A percentile compares a stretch with the other conserved stretches of the same genome.
These are phyloP conservation scores for Nannoperca australis DNA, from an alignment of 2,797 vertebrate species.

Conservation along the genomic window DNA sequence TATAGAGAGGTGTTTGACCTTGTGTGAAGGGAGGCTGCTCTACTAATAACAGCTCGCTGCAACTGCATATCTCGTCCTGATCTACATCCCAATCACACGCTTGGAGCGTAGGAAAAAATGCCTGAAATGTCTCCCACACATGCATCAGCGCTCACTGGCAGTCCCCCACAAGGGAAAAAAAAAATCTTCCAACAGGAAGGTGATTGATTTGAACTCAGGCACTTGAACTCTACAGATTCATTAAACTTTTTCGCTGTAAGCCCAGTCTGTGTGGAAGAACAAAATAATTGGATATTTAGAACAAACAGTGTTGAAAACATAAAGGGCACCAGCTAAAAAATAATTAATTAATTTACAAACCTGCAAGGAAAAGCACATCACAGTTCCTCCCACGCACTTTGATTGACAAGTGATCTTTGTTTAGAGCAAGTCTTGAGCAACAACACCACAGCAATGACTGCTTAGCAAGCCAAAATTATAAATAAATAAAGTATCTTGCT, in stretches of 20 bases:
- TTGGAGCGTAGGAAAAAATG: not conserved
- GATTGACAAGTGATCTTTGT: slow-evolving; percentile 68
- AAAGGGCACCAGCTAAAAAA: slow-evolving; percentile 34
- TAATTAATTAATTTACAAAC: slow-evolving; percentile 23
- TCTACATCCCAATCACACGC: slow-evolving; percentile 35
- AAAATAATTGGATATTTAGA: slow-evolving; percentile 20
- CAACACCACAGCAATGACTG: slow-evolving; percentile 36
- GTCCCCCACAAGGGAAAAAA: not conserved
- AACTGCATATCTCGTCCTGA: slow-evolving; percentile 30
- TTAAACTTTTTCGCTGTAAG: slow-evolving; percentile 9
- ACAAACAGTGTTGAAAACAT: slow-evolving; percentile 21
- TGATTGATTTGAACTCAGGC: slow-evolving; percentile 18
- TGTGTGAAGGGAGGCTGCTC: slow-evolving; percentile 21
- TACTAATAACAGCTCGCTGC: slow-evolving; percentile 43
- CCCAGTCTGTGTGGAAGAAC: slow-evolving; percentile 7
- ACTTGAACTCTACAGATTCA: slow-evolving; percentile 15
- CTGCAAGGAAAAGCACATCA: slow-evolving; percentile 39
- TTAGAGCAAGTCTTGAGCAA: slow-evolving; percentile 28
- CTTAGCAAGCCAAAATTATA: slow-evolving; percentile 38
- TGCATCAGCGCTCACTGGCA: slow-evolving; percentile 12
- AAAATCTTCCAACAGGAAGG: slow-evolving; percentile 12
- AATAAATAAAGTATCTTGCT: slow-evolving; percentile 23
- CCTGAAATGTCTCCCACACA: slow-evolving; percentile 9
- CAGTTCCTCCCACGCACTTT: slow-evolving; percentile 64
- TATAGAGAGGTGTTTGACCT: slow-evolving; percentile 49